phyloP scores from a whole-genome alignment of 2,888 invertebrate species.

The Cerastis leucographa region DNA sequence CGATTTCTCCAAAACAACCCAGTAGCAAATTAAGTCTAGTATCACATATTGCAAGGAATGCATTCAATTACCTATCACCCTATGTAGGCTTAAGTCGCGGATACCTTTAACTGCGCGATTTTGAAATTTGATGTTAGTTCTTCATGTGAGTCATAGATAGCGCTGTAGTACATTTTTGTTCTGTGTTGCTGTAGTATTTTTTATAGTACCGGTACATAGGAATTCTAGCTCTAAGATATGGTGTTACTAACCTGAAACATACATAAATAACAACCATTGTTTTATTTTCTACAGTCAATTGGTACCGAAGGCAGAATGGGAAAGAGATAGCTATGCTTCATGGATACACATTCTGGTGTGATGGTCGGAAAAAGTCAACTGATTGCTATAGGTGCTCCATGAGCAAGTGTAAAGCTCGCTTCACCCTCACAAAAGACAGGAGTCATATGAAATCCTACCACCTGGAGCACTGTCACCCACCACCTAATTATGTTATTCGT shows the following conservation, averaged over 20 bases:
- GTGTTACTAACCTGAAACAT: not conserved
- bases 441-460: constrained; percentile 15
- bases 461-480: constrained; percentile 14
- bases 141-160: too few relatives aligned
- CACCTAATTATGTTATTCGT: not conserved
- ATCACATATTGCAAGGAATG: too few relatives aligned
- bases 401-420: constrained; percentile 33
- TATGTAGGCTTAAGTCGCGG: too few relatives aligned
- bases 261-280: not conserved
- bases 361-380: constrained; percentile 16
- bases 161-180: too few relatives aligned
- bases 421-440: constrained; percentile 31
- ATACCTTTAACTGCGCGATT: too few relatives aligned
- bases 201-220: too few relatives aligned
- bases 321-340: constrained; percentile 69
- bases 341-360: constrained; percentile 71
- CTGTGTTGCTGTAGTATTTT: too few relatives aligned
- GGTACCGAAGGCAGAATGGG: constrained; percentile 62
- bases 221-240: not conserved
- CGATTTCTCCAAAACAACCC: too few relatives aligned
- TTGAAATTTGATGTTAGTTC: too few relatives aligned
- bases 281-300: constrained; percentile 34
- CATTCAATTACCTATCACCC: too few relatives aligned
- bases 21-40: too few relatives aligned
- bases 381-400: constrained; percentile 23